phyloP scores from a whole-genome alignment of 2,888 invertebrate genomes.

The Tuberolachnus salignus region DNA sequence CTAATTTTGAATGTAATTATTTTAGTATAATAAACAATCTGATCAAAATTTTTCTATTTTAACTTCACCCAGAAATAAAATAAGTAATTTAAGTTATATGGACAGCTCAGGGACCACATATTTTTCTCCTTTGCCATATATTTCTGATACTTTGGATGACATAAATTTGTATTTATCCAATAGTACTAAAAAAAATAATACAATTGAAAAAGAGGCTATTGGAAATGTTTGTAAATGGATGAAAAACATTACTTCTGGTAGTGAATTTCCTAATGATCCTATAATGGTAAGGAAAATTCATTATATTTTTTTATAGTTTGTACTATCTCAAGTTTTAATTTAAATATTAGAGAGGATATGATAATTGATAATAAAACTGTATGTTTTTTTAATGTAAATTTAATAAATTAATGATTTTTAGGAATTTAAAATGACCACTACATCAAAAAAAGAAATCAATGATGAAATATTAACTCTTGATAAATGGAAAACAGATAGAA shows the following conservation, averaged over 20 bases:
- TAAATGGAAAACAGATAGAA: conserved; percentile 1
- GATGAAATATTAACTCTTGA: conserved; percentile 5
- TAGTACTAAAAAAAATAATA: not conserved
- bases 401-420: not conserved
- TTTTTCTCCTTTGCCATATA: conserved; percentile 22
- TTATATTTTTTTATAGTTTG: too few relatives aligned
- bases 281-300: conserved; percentile 12
- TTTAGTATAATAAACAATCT: not conserved
- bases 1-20: not conserved
- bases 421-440: conserved; percentile 8
- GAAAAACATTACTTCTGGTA: not conserved
- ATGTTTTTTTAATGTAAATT: too few relatives aligned
- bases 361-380: too few relatives aligned
- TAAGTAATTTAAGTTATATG: conserved; percentile 32
- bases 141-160: conserved; percentile 11
- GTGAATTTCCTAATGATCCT: not conserved
- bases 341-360: too few relatives aligned
- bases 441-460: not conserved
- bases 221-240: not conserved
- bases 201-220: not conserved
- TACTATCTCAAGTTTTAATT: too few relatives aligned
- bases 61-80: conserved; percentile 2
- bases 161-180: conserved; percentile 17
- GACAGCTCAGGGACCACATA: conserved; percentile 51
- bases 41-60: conserved; percentile 1